Base-by-base conservation (phyloP, 2,797 vertebrate genomes). In the Rallus crepitans region DNA sequence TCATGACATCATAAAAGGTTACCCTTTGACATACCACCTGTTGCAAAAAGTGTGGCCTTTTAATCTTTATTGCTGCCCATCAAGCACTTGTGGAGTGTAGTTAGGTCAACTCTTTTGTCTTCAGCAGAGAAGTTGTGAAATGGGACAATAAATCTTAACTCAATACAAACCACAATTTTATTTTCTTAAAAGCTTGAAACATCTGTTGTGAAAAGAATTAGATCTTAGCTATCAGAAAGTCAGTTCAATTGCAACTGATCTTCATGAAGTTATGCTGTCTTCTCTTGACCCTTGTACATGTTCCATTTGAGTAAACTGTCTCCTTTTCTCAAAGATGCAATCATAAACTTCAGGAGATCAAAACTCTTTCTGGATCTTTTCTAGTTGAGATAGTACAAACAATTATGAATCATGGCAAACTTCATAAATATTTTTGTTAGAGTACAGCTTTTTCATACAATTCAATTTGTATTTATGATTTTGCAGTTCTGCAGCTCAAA, bases 1-100 rank as follows among this genome's bases (percentile, higher is more conserved):
- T 27, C 50, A 52, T 52, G 48, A 24, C 48, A 50, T 16, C 24
- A 50, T 50, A 50, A 25, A 50, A 52, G 50, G 25, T 25, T 75
- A 11, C 15, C 5, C 5, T 12, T 56, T 59, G 0, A 0, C 45
- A 59, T 59, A 13, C 1, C 7, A 60, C 6, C 4, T 63, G 4
- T 6, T 60, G 15, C 2, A 39, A 40, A 63, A 33, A 7, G 1
- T 27, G 50, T 33, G 28, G 1, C 3, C 1, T 69, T 82, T 85
- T 59, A 9, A 5, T 60, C 14, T 39, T 39, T 87, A 20, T 30
- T 60, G 5, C 2, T 55, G 39, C 9, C 4, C 0, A 0, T 60
- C 24, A 48, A n/a, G 16, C 2, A 70, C 4, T 24, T 55, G 7
- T 35, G 45, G 39, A 28, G 7, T 5, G 9, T 11, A 56, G 16